These are phyloP conservation scores for Masnerella sp. DNA, from an alignment of 2,888 invertebrate genomes.

Conservation along the genomic window DNA sequence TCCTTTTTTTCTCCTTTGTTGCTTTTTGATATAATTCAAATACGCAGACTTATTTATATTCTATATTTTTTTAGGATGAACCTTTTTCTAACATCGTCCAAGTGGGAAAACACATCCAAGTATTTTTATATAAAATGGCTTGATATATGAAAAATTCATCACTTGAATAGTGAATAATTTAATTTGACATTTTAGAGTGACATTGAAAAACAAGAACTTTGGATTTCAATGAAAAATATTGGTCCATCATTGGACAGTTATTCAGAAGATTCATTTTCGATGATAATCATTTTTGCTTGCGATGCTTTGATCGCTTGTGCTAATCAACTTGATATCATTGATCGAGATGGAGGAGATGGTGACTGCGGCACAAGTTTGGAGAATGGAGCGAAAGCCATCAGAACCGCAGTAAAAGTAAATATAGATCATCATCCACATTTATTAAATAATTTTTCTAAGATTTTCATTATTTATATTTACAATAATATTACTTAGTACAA, in stretches of 20 bases:
- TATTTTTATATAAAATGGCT: not conserved
- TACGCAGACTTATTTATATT: no score
- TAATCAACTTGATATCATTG: conserved; percentile 82
- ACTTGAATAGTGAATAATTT: not conserved
- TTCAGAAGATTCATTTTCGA: conserved; percentile 69
- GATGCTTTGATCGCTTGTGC: conserved; percentile 82
- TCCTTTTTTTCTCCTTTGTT: no score
- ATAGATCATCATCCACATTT: not conserved
- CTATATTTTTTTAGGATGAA: no score
- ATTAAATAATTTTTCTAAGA: no score
- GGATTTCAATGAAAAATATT: conserved; percentile 47
- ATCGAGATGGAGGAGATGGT: conserved; percentile 85
- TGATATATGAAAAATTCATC: not conserved
- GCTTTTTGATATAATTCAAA: no score
- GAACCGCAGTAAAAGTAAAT: conserved; percentile 62
- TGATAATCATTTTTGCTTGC: conserved; percentile 76
- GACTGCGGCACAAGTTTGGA: conserved; percentile 86
- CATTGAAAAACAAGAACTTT: conserved; percentile 12
- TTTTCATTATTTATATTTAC: no score
- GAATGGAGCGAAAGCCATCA: conserved; percentile 72
- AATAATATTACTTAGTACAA: no score
- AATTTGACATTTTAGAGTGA: conserved; percentile 7
- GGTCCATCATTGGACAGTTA: conserved; percentile 72
- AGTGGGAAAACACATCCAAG: no score
- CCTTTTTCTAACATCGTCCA: no score